A percentile compares a stretch with the other conserved stretches of the same genome.
These are phyloP conservation scores for Betta splendens DNA, from an alignment of 2,797 vertebrate species.

Conservation along the genomic window DNA sequence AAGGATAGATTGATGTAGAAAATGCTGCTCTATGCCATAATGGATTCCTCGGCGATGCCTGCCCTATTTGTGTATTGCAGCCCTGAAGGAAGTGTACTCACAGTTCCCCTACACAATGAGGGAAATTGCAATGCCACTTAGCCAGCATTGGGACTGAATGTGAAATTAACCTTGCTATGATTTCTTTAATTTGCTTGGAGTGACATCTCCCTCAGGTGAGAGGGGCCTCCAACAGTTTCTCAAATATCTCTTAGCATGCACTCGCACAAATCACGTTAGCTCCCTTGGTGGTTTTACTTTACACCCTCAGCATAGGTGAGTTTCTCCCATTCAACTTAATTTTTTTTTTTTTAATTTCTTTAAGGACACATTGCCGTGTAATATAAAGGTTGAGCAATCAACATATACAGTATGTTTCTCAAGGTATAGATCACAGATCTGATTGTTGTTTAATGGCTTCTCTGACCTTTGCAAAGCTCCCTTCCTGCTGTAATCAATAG, in stretches of 20 bases:
- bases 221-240: conserved; percentile 51
- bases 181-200: conserved; percentile 81
- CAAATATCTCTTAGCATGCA: conserved; percentile 48
- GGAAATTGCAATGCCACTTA: conserved; percentile 80
- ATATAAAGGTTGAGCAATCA: conserved; percentile 34
- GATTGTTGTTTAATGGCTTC: conserved; percentile 57
- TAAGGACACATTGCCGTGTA: conserved; percentile 5
- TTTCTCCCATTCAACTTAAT: background rate
- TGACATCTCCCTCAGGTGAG: conserved; percentile 74
- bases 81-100: conserved; percentile 79
- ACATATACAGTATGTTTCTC: conserved; percentile 43
- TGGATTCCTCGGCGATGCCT: conserved; percentile 76
- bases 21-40: conserved; percentile 77
- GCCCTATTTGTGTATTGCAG: conserved; percentile 82
- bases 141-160: conserved; percentile 73
- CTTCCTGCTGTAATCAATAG: conserved; percentile 65
- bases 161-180: conserved; percentile 81
- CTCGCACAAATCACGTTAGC: conserved; percentile 26
- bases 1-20: conserved; percentile 79
- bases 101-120: conserved; percentile 77
- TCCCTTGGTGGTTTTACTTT: conserved; percentile 31
- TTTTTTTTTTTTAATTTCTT: conserved; percentile 10
- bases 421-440: conserved; percentile 50
- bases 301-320: conserved; percentile 19
- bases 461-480: conserved; percentile 62